A percentile compares a stretch with the other conserved stretches of the same genome.
These are phyloP conservation scores for honey bee (Apis mellifera) DNA, from an alignment of 1,140 invertebrate species.

Conservation along the genomic window DNA sequence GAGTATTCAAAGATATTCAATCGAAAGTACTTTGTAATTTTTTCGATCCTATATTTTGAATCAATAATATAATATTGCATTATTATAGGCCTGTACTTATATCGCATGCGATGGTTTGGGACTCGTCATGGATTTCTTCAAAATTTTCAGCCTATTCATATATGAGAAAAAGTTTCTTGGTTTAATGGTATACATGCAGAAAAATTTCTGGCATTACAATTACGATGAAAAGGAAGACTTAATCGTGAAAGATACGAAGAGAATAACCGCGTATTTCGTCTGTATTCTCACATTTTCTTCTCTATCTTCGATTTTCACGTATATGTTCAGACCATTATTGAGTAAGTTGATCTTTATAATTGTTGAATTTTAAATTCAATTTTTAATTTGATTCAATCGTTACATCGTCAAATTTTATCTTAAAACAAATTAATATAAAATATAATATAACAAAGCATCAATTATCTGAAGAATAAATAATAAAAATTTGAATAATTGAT, in stretches of 20 bases:
- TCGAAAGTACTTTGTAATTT: background rate
- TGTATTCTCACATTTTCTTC: slow-evolving; percentile 47
- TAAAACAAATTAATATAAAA: too few relatives aligned
- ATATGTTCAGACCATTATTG: slow-evolving; percentile 51
- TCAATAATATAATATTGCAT: too few relatives aligned
- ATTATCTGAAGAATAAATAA: too few relatives aligned
- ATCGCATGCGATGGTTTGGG: slow-evolving; percentile 44
- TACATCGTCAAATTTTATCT: background rate
- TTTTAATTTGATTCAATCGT: background rate
- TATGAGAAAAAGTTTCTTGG: slow-evolving; percentile 38
- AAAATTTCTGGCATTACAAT: slow-evolving; percentile 58
- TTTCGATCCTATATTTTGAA: background rate
- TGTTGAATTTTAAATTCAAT: too few relatives aligned
- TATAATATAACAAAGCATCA: too few relatives aligned
- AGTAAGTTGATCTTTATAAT: slow-evolving; percentile 32
- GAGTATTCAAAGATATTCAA: too few relatives aligned
- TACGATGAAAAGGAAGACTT: slow-evolving; percentile 36
- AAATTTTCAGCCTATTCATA: slow-evolving; percentile 20
- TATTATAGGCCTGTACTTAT: slow-evolving; percentile 46
- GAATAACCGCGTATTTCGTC: slow-evolving; percentile 39
- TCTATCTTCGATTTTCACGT: slow-evolving; percentile 32
- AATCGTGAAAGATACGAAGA: slow-evolving; percentile 28
- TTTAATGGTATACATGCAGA: slow-evolving; percentile 44
- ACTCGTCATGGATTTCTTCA: slow-evolving; percentile 45
- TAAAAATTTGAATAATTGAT: too few relatives aligned